phyloP scores from a whole-genome alignment of 2,888 invertebrate genomes.

The Stictocephala bisonia region DNA sequence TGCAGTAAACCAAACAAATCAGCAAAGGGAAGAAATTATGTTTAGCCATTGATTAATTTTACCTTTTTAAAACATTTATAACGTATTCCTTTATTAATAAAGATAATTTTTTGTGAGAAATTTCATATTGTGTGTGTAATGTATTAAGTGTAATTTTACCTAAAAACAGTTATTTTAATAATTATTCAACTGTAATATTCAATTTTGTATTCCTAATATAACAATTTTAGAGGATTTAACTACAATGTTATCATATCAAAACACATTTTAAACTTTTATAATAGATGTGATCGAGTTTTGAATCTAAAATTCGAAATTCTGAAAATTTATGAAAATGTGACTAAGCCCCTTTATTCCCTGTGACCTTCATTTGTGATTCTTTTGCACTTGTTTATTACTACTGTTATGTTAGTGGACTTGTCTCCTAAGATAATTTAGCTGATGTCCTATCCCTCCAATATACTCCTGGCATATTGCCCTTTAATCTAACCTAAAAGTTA shows the following conservation, averaged over 20 bases:
- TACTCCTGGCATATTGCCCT: no score
- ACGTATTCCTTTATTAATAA: not conserved
- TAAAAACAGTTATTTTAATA: not conserved
- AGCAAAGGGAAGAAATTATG: not conserved
- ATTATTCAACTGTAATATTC: not conserved
- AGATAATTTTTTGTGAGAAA: not conserved
- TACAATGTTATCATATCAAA: not conserved
- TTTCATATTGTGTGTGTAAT: not conserved
- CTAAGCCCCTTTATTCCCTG: not conserved
- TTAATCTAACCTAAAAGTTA: no score
- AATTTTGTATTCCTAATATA: not conserved
- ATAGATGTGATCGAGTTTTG: not conserved
- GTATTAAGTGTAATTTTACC: not conserved
- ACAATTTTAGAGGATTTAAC: not conserved
- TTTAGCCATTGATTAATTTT: not conserved
- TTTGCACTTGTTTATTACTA: no score
- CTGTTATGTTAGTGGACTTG: no score
- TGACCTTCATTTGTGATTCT: no score
- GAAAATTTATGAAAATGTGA: not conserved
- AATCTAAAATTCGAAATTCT: not conserved
- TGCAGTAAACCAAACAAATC: not conserved
- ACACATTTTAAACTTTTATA: not conserved
- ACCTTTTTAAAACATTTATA: not conserved
- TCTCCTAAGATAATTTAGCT: no score
- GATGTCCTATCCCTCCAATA: no score